These are phyloP conservation scores for Piprites chloris DNA, from an alignment of 2,113 vertebrate genomes.

Conservation along the genomic window DNA sequence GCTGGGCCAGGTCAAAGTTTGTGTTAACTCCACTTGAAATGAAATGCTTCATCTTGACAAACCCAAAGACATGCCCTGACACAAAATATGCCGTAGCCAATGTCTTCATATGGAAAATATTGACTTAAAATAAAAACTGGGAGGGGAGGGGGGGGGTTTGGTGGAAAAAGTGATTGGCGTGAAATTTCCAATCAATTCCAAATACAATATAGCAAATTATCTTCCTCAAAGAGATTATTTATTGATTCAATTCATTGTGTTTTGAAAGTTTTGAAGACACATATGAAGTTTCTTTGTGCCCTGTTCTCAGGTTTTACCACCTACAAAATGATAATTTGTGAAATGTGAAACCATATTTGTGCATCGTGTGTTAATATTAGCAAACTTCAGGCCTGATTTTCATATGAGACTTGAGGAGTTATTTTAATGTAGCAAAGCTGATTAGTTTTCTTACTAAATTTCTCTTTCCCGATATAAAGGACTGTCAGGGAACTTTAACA, in stretches of 20 bases:
- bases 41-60: neutral
- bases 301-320: neutral
- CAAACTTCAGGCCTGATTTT: neutral
- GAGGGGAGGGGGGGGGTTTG: too few relatives aligned
- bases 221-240: neutral
- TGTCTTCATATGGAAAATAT: neutral
- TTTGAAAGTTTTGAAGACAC: neutral
- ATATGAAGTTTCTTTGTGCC: neutral
- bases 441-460: neutral
- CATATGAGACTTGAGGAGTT: neutral
- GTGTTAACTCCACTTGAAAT: neutral
- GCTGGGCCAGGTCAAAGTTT: neutral
- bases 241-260: neutral
- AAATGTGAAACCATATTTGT: neutral
- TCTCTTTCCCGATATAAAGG: neutral
- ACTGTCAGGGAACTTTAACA: neutral
- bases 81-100: neutral
- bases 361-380: neutral
- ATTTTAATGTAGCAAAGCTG: neutral
- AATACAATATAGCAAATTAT: neutral
- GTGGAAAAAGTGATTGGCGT: neutral
- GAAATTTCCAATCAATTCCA: neutral
- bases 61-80: neutral
- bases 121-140: neutral
- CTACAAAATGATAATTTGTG: neutral